Conservation (phyloP, 2,113 vertebrate genomes). For the Baryphthengus martii region DNA sequence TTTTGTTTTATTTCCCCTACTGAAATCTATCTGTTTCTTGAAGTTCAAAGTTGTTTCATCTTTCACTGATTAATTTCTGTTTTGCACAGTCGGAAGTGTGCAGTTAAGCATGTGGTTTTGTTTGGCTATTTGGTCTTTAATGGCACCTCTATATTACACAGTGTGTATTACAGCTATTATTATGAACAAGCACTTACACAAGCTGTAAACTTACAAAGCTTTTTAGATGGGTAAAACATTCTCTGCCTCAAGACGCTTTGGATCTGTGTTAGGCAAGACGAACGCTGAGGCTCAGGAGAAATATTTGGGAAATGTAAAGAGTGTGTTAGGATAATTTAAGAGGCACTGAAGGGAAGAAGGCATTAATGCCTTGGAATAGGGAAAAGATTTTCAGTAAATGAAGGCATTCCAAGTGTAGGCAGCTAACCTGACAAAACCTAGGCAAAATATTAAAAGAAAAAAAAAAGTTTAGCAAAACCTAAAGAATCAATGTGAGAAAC, state of each 20-base stretch:
- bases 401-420: background rate
- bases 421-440: background rate
- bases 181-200: background rate
- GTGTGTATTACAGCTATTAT: background rate
- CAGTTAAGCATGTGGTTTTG: background rate
- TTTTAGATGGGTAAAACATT: conserved; percentile 57
- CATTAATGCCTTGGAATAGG: background rate
- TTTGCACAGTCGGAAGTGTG: background rate
- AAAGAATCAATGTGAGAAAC: background rate
- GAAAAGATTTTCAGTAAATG: background rate
- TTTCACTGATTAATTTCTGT: background rate
- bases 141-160: background rate
- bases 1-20: background rate
- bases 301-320: background rate
- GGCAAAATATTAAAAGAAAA: background rate
- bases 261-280: background rate
- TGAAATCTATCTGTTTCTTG: background rate
- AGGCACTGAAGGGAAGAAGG: background rate
- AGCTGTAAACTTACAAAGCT: conserved; percentile 71
- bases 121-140: background rate
- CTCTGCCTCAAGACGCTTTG: background rate
- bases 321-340: background rate
- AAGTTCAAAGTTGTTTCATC: background rate
- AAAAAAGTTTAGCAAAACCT: background rate
- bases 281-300: background rate